Base-by-base conservation (phyloP, 2,797 vertebrate species). In the Cryptoprocta ferox region DNA sequence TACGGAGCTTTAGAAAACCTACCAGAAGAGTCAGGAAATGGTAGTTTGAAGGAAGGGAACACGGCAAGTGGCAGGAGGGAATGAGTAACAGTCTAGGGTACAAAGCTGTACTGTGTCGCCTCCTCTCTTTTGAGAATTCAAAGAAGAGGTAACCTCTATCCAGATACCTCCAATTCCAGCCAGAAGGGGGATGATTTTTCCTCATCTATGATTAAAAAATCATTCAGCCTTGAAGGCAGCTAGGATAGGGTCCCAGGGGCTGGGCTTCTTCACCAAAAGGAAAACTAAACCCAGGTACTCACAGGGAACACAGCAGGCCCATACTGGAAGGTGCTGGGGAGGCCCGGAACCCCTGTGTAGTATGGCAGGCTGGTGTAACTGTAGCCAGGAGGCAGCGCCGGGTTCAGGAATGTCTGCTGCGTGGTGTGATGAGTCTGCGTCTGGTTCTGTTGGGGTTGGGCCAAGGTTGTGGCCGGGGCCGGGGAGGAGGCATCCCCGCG, bases 301-400 rank as follows among this genome's bases (percentile, higher is more conserved):
- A 99, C 99, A 99, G 99, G 99, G 98, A 99, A 99, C 98, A 99
- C 99, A 97, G 99, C 99, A 93, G 99, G 99, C 98, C 99, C 99
- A 0, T 99, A 99, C 98, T 99, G 99, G 99, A 99, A 99, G 98
- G 99, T 99, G 98, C 99, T 99, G 98, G 99, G 99, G 97, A 99
- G 99, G 98, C 99, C 99, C 3, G 99, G 99, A 98, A 99, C 99
- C 97, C 99, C 99, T 91, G 99, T 99, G 98, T 99, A 99, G 98
- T 99, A 99, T 9, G 99, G 99, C 98, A 99, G 99, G 98, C 99
- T 99, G 94, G 99, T 99, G 98, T 99, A 99, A 99, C 99, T 99
- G 99, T 99, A 99, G 98, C 99, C 99, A 6, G 99, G 99, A 9
- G 99, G 99, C 98, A 99, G 99, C 50, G 99, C 99, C 0, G 99